Base-by-base conservation (phyloP, 2,113 vertebrate genomes). In the Probosciger aterrimus region DNA sequence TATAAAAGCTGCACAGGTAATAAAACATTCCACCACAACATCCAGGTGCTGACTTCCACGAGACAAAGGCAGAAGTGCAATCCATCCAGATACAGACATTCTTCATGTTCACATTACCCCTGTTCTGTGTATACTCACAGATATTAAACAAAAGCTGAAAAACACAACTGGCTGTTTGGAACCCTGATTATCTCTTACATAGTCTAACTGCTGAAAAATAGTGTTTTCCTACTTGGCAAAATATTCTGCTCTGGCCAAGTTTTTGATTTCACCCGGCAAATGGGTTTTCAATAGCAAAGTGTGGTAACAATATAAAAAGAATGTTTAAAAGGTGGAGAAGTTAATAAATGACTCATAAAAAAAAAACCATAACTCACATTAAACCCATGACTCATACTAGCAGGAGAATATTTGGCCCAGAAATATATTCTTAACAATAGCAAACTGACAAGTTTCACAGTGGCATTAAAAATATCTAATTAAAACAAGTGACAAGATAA, bases 381-480 rank as follows among this genome's bases (percentile, higher is more conserved):
- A 92, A 85, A 94, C 10, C n/a, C 31, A 44, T 94, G 94, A 97
- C 47, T 95, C 93, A 93, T 49, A 68, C 57, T 69, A 97, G 60
- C 75, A 94, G 74, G 39, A 92, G 83, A 95, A 41, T 94, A 95
- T 95, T 91, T 62, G 82, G 82, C 93, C 82, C 95, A 96, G 75
- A 93, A 94, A 96, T 80, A 91, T 8, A 77, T 65, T 77, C 78
- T 73, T 87, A 90, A 90, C 71, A 93, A 92, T 63, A 67, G 63
- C 68, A 94, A 94, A 95, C 18, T 95, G 94, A 90, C 46, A 96
- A 64, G 78, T 82, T 86, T 95, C 84, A 94, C 31, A 63, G 84
- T 63, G 78, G 49, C 5, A 3, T 92, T 96, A 86, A 95, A 94
- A 94, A 93, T 95, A 92, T 4, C 71, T 1, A 94, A 94, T 88